Conservation (phyloP, 1,140 invertebrate species). For the Tribolium castaneum region DNA sequence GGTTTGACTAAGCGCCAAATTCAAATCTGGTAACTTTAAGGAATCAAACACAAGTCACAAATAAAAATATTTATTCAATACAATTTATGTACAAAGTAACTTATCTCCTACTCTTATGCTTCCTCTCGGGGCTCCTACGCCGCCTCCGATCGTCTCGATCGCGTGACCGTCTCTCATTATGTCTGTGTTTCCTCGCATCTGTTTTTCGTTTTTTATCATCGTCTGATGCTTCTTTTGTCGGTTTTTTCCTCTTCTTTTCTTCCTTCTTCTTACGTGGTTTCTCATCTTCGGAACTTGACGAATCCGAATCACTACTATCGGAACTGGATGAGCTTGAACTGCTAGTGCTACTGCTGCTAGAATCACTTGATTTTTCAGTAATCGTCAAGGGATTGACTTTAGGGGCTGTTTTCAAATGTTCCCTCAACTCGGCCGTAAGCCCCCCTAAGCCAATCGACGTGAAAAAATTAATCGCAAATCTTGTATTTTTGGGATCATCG, state of each 20-base stretch:
- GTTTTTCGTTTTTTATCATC: conserved; percentile 39
- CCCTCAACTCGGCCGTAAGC: conserved; percentile 91
- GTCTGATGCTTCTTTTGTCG: not conserved
- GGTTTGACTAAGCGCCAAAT: not conserved
- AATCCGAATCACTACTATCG: conserved; percentile 46
- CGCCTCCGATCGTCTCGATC: conserved; percentile 45
- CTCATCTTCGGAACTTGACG: conserved; percentile 50
- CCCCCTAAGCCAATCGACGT: conserved; percentile 98
- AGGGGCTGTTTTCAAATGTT: conserved; percentile 87
- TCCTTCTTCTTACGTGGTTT: conserved; percentile 59
- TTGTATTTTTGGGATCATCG: conserved; percentile 95
- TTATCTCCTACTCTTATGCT: conserved; percentile 44
- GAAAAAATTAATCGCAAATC: conserved; percentile 99
- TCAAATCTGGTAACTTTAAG: not conserved
- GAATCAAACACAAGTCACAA: conserved; percentile 15
- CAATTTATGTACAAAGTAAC: not conserved
- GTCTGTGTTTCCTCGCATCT: conserved; percentile 41
- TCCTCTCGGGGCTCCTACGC: conserved; percentile 39
- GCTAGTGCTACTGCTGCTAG: conserved; percentile 43
- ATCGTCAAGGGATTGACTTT: conserved; percentile 67
- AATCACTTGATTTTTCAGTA: conserved; percentile 50
- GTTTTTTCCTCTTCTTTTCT: conserved; percentile 47
- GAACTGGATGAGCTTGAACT: conserved; percentile 36
- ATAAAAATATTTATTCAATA: conserved; percentile 8
- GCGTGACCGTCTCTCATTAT: conserved; percentile 47